Percentiles rank a stretch among this genome's conserved stretches.
These are phyloP conservation scores for Aphelinus atriplicis DNA, from an alignment of 1,140 invertebrate species.

Conservation along the genomic window DNA sequence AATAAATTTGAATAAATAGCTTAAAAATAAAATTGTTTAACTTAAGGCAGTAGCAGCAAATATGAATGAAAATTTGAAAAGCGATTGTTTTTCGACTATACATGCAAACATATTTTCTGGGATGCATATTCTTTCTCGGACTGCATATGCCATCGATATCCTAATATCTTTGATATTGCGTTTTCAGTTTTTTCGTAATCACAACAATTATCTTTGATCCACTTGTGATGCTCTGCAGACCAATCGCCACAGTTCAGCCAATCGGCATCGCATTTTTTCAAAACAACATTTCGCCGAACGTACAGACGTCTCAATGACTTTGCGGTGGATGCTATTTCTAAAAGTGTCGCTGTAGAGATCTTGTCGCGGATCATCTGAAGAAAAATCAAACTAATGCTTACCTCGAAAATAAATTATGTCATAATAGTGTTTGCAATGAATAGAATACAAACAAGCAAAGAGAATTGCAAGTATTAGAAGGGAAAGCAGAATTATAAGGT, in stretches of 20 bases:
- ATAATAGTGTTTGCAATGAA: no score
- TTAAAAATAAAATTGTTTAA: not conserved
- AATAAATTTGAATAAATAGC: not conserved
- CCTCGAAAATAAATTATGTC: no score
- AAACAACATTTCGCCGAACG: constrained; percentile 78
- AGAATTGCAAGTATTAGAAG: not conserved
- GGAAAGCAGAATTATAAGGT: not conserved
- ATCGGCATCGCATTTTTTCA: constrained; percentile 72
- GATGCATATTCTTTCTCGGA: constrained; percentile 77
- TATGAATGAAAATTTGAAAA: constrained; percentile 1
- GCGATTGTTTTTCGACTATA: constrained; percentile 34
- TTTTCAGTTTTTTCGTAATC: constrained; percentile 74
- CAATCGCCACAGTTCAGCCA: constrained; percentile 76
- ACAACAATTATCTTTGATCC: constrained; percentile 71
- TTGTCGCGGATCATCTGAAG: constrained; percentile 78
- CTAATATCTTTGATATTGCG: constrained; percentile 77
- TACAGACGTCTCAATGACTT: constrained; percentile 74
- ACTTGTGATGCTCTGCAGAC: constrained; percentile 74
- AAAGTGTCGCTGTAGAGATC: constrained; percentile 81
- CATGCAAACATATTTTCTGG: constrained; percentile 55
- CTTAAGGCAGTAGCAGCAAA: not conserved
- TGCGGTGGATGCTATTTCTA: constrained; percentile 76
- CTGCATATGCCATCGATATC: constrained; percentile 77
- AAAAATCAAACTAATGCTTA: constrained; percentile 10
- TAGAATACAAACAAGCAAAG: no score